Base-by-base conservation (phyloP, 1,140 invertebrate genomes). In the Aleiodes sp. region DNA sequence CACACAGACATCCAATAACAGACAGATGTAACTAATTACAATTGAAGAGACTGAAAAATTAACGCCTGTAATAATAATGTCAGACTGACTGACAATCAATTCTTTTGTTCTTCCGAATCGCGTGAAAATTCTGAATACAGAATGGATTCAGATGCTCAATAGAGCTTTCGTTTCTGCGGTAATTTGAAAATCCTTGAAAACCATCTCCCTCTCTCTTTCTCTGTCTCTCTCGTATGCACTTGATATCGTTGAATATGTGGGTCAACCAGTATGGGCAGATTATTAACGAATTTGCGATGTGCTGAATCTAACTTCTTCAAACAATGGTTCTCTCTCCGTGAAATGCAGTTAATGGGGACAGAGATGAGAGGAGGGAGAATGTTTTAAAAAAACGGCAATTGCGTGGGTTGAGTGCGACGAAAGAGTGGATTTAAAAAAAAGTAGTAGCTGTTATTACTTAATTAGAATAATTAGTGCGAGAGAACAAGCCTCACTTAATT, bases 171-270 rank as follows among this genome's bases (percentile, higher is more conserved):
- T 46, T 46, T n/a, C 41, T 2, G 41, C 41, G 41, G 41, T 52
- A 8, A 21, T 52, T 4, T 16, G 21, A 52, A 52, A 52, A 35
- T 33, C 59, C 29, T 60, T 26, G 35, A 39, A 33, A 28, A 64
- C 14, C 26, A 19, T 63, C 43, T 57, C 52, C 19, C n/a, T 57
- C 7, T 57, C 19, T 46, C 41, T 6, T 57, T 57, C 7, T 57
- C 26, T 16, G 19, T 46, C 19, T 46, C 60, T 63, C 21, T 39
- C 21, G 31, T 63, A 33, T 26, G 60, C 60, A 63, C 60, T 35
- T 63, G 46, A 52, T 52, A 52, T 52, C 46, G 41, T 28, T 64
- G 24, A 41, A 64, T 39, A 64, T 64, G 62, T 64, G 62, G 62
- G 62, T 64, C 62, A 64, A 37, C 62, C 57, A 1, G n/a, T 14